Evolutionary conservation across 2,888 invertebrate species (phyloP), one percentile per base, ranked within the genome.

Genomic region (Listrodromus nycthemerus): DNA sequence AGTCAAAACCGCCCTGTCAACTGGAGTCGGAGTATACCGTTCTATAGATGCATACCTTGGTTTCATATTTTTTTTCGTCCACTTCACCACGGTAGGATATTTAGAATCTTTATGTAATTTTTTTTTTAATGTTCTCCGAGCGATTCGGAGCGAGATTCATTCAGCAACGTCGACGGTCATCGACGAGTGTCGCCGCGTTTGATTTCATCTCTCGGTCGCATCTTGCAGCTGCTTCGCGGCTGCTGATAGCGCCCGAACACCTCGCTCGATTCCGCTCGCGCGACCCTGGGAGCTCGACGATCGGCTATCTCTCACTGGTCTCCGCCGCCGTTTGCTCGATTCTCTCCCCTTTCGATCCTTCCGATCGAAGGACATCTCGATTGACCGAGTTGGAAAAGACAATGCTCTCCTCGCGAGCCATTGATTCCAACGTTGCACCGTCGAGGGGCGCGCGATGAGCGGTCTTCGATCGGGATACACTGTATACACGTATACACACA

Each of bases 291-390:
- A 81, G 74, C 75, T 61, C 78, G 37, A 50, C 75, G 67, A 70
- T 80, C 66, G 84, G 81, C 82, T 84, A 88, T 86, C 86, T 86
- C 87, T 86, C 87, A 84, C 86, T 78, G 80, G 55, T 63, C 65
- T 30, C 65, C 76, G 58, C 30, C 69, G 48, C 76, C 63, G 69
- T 52, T 50, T 70, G 78, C 74, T 91, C 88, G 91, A 91, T 90
- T 88, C 88, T 91, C 90, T 91, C 91, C 87, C 87, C 86, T 85
- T 75, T 82, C 89, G 88, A 91, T 92, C 88, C 86, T 89, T 63
- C 52, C 88, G 87, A 91, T 92, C 91, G 92, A 92, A 92, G 92
- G 92, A 92, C 92, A 91, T 91, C 91, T 90, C 88, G 90, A 90
- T 91, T 90, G 91, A 91, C 91, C 91, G 91, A 92, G 91, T 91